Conservation (phyloP, 2,797 vertebrate species). For the Gobio occitaniae region DNA sequence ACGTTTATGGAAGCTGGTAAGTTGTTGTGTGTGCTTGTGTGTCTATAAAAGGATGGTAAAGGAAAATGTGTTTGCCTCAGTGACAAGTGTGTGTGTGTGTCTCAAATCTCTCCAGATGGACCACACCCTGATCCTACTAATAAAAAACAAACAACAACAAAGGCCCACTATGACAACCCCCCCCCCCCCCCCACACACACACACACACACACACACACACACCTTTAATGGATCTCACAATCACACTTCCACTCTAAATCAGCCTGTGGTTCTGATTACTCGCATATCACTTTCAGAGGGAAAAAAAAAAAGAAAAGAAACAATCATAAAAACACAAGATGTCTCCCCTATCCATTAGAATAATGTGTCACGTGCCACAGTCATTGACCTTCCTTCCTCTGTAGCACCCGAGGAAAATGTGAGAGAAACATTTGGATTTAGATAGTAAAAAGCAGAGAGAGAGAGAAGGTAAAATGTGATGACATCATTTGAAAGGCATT, state of each 20-base stretch:
- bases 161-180: conserved; percentile 56
- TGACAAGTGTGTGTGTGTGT: conserved; percentile 40
- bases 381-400: conserved; percentile 79
- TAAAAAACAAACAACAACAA: conserved; percentile 78
- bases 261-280: conserved; percentile 96
- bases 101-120: conserved; percentile 69
- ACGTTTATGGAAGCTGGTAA: conserved; percentile 18
- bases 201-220: background rate
- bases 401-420: conserved; percentile 82
- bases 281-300: conserved; percentile 86
- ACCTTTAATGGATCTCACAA: conserved; percentile 91
- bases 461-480: conserved; percentile 94
- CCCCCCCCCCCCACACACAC: background rate
- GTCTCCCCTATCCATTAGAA: conserved; percentile 92
- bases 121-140: conserved; percentile 95
- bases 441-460: conserved; percentile 67
- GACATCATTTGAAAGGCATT: conserved; percentile 99
- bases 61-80: conserved; percentile 9
- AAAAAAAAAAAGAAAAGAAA: conserved; percentile 49
- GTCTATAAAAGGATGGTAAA: too few species aligned
- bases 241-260: conserved; percentile 96
- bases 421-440: conserved; percentile 75
- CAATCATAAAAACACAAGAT: conserved; percentile 86
- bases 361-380: conserved; percentile 92
- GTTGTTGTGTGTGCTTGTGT: conserved; percentile 42